Evolutionary conservation across 2,797 vertebrate species (phyloP).

Genomic region (Mus spretus): DNA sequence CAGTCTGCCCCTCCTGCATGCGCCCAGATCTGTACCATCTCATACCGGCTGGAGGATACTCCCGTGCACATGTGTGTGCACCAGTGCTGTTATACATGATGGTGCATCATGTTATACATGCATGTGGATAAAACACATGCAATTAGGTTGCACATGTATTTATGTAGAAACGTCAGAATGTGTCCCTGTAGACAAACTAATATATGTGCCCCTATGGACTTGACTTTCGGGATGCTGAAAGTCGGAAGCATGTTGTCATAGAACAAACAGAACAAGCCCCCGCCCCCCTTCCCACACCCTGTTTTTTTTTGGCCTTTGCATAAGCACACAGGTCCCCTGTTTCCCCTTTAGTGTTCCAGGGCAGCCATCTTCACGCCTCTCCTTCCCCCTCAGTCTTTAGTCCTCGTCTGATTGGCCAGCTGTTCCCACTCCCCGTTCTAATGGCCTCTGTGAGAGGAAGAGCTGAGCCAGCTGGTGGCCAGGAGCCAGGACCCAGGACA

Average conservation of each 20-base stretch:
- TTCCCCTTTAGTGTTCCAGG: not conserved
- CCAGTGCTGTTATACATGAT: not conserved
- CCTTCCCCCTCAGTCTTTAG: too few species aligned
- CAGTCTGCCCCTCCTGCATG: not conserved
- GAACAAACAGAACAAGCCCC: not conserved
- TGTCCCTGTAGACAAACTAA: not conserved
- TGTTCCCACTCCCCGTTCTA: not conserved
- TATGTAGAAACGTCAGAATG: not conserved
- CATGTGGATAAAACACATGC: not conserved
- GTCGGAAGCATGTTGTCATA: not conserved
- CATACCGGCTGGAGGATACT: accelerated
- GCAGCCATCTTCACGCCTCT: too few species aligned
- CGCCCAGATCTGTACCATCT: not conserved
- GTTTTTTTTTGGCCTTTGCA: constrained; percentile 2
- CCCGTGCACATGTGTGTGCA: too few species aligned
- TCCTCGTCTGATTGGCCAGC: not conserved
- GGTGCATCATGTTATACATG: not conserved
- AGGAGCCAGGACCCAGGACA: not conserved
- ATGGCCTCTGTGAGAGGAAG: not conserved
- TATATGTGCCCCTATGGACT: not conserved
- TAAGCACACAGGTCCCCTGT: not conserved
- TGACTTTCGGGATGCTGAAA: not conserved
- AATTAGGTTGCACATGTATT: not conserved
- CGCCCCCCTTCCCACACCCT: not conserved
- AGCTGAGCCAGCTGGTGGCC: not conserved